Conservation (phyloP, 37 sponge, comb jelly and placozoan species). For the Beroe ovata region DNA sequence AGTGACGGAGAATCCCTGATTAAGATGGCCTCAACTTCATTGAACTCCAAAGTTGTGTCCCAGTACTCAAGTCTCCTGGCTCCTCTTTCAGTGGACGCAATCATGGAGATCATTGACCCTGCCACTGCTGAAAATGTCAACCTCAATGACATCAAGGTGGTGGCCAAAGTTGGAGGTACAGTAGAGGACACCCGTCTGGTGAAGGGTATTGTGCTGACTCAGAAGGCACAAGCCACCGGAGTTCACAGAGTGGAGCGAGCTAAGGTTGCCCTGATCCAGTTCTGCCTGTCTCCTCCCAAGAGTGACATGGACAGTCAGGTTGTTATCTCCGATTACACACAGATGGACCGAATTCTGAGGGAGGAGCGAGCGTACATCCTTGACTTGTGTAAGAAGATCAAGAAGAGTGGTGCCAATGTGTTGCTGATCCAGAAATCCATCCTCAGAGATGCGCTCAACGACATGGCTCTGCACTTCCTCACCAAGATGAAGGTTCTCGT, state of each 20-base stretch:
- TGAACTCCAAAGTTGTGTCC: conserved; percentile 98
- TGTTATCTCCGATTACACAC: conserved; percentile 95
- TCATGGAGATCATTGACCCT: conserved; percentile 89
- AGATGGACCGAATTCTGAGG: conserved; percentile 96
- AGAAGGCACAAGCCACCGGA: conserved; percentile 89
- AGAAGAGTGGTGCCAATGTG: conserved; percentile 98
- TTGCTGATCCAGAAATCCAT: conserved; percentile 98
- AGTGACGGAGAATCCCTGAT: conserved; percentile 85
- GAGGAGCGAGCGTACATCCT: conserved; percentile 98
- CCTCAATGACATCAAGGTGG: conserved; percentile 89
- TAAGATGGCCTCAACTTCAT: conserved; percentile 95
- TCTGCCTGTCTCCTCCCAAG: conserved; percentile 98
- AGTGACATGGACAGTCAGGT: conserved; percentile 99
- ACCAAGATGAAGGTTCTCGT: conserved; percentile 96
- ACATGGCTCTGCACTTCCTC: conserved; percentile 94
- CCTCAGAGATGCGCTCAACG: conserved; percentile 94
- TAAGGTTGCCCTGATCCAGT: conserved; percentile 97
- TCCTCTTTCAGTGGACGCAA: conserved; percentile 95
- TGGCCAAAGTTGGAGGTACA: conserved; percentile 78
- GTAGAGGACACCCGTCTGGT: conserved; percentile 98
- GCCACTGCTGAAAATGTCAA: conserved; percentile 92
- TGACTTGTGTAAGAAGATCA: conserved; percentile 97
- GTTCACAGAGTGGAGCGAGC: conserved; percentile 92
- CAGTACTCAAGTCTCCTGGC: conserved; percentile 91
- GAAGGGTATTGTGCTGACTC: conserved; percentile 96